These are phyloP conservation scores for Drosophila mulleri DNA, from an alignment of 2,888 invertebrate genomes.

Conservation along the genomic window DNA sequence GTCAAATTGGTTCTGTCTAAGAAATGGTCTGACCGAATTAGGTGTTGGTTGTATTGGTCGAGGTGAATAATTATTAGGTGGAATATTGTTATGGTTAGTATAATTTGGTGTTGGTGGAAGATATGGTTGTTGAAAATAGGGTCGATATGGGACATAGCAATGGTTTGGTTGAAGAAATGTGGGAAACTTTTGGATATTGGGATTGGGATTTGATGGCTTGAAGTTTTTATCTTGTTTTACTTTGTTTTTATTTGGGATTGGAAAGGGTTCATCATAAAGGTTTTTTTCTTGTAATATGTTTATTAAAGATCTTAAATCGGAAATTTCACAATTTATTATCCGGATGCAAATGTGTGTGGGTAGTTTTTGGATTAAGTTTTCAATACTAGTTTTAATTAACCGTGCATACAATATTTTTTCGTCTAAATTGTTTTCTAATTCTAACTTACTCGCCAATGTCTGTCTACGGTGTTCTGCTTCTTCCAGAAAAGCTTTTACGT, in stretches of 20 bases:
- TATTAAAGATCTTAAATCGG: neutral
- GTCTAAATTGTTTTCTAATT: neutral
- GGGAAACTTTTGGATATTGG: too few species aligned
- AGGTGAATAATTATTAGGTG: too few species aligned
- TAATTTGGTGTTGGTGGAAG: too few species aligned
- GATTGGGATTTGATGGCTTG: too few species aligned
- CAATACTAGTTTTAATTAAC: neutral
- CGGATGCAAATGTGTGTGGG: neutral
- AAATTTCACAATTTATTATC: neutral
- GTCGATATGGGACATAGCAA: too few species aligned
- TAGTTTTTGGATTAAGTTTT: neutral
- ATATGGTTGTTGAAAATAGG: too few species aligned
- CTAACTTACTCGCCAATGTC: neutral
- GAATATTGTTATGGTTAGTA: too few species aligned
- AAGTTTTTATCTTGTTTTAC: too few species aligned
- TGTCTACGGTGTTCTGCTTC: neutral
- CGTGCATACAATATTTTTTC: neutral
- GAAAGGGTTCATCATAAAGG: neutral
- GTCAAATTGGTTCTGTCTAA: neutral
- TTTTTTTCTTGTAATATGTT: conserved; percentile 1
- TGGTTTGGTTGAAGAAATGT: too few species aligned
- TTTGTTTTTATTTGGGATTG: too few species aligned
- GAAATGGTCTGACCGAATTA: neutral
- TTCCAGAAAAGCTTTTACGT: neutral
- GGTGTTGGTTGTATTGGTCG: neutral